phyloP scores from a whole-genome alignment of 1,140 invertebrate species.

The Cecropterus lyciades region DNA sequence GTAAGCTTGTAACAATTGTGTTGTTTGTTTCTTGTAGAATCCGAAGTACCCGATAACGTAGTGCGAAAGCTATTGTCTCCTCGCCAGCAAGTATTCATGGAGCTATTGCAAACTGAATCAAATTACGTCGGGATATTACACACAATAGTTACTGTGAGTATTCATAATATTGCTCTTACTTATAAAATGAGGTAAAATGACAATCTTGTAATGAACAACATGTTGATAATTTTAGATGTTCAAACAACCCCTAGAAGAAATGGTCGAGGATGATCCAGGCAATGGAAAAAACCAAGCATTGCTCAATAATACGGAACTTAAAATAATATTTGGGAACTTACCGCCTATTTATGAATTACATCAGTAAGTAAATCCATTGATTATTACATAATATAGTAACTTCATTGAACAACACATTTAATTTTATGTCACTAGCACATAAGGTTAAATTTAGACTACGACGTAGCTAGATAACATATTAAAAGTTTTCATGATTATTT shows the following conservation, averaged over 20 bases:
- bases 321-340: slow-evolving; percentile 98
- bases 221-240: slow-evolving; percentile 89
- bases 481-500: no score
- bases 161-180: slow-evolving; percentile 7
- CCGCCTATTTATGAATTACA: slow-evolving; percentile 97
- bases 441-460: no score
- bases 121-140: slow-evolving; percentile 98
- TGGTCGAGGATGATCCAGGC: slow-evolving; percentile 86
- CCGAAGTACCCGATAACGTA: slow-evolving; percentile 85
- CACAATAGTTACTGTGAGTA: slow-evolving; percentile 88
- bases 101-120: slow-evolving; percentile 97
- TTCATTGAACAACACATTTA: no score
- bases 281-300: slow-evolving; percentile 86
- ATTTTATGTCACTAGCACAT: no score
- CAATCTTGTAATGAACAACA: no score
- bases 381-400: no score
- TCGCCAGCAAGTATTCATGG: slow-evolving; percentile 95
- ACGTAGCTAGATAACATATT: no score
- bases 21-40: slow-evolving; percentile 54
- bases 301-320: slow-evolving; percentile 95
- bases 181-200: background rate
- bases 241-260: slow-evolving; percentile 95
- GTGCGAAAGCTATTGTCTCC: slow-evolving; percentile 89
- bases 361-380: slow-evolving; percentile 86
- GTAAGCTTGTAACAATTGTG: no score